These are phyloP conservation scores for Ormyrus rosae DNA, from an alignment of 2,888 invertebrate species.

Conservation along the genomic window DNA sequence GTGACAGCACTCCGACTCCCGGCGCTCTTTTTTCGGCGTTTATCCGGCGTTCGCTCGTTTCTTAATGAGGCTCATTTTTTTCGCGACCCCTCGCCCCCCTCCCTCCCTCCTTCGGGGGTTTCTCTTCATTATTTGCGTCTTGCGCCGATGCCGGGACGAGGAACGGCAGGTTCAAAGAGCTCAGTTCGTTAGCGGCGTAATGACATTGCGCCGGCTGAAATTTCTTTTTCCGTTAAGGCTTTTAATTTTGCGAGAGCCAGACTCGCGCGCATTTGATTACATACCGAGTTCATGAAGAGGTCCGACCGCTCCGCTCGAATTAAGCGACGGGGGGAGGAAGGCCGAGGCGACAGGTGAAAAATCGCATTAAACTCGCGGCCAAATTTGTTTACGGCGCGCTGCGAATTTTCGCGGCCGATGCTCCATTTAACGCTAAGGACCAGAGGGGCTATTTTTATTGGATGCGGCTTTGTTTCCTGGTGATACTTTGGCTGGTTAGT, in stretches of 20 bases:
- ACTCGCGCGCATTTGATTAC: conserved; percentile 44
- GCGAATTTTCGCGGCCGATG: no score
- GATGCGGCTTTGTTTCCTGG: no score
- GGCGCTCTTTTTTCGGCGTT: conserved; percentile 21
- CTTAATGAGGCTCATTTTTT: conserved; percentile 44
- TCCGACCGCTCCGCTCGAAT: conserved; percentile 16
- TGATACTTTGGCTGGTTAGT: no score
- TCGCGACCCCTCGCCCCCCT: neutral
- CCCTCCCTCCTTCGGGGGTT: no score
- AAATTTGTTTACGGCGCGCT: conserved; percentile 16
- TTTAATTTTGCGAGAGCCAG: conserved; percentile 39
- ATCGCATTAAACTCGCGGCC: conserved; percentile 17
- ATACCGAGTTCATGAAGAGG: conserved; percentile 48
- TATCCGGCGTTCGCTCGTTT: neutral
- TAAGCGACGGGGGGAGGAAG: conserved; percentile 8
- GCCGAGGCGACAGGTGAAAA: conserved; percentile 29
- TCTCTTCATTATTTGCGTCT: conserved; percentile 38
- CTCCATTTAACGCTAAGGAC: no score
- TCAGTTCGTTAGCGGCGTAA: conserved; percentile 50
- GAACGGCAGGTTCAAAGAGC: conserved; percentile 24
- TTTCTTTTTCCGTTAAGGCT: conserved; percentile 28
- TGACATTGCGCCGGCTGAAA: conserved; percentile 43
- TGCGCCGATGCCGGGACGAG: conserved; percentile 8
- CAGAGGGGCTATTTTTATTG: no score
- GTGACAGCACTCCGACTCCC: neutral